Evolutionary conservation across 2,888 invertebrate genomes (phyloP).

Genomic region (Pheosia gnoma): DNA sequence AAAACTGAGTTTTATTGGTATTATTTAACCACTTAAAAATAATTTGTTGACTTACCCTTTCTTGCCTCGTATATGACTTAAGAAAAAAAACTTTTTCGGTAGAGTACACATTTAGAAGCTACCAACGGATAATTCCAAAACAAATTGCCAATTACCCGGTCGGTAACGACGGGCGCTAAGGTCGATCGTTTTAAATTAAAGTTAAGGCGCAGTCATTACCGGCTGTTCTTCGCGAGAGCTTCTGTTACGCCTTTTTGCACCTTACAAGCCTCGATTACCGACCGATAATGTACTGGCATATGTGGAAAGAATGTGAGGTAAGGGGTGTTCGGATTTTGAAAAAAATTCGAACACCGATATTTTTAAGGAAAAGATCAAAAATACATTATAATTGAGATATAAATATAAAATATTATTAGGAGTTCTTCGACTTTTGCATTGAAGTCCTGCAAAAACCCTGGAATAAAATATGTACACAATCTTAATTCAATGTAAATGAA

Average conservation of each 20-base stretch:
- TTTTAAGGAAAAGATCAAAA: background rate
- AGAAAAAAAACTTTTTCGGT: background rate
- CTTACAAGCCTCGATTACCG: slow-evolving; percentile 62
- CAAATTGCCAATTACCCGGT: slow-evolving; percentile 67
- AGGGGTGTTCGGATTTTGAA: slow-evolving; percentile 47
- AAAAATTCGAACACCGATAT: background rate
- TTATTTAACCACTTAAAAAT: too few relatives aligned
- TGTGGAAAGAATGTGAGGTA: slow-evolving; percentile 48
- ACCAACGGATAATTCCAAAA: slow-evolving; percentile 40
- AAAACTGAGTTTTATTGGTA: too few relatives aligned
- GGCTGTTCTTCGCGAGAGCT: slow-evolving; percentile 64
- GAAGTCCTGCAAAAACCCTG: too few relatives aligned
- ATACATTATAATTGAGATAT: background rate
- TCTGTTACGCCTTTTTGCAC: slow-evolving; percentile 81
- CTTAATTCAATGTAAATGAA: too few relatives aligned
- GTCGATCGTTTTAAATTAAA: slow-evolving; percentile 65
- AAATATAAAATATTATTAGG: background rate
- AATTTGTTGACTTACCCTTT: too few relatives aligned
- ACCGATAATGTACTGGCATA: slow-evolving; percentile 73
- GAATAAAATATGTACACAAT: too few relatives aligned
- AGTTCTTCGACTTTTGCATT: too few relatives aligned
- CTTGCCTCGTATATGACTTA: too few relatives aligned
- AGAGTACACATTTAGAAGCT: slow-evolving; percentile 17
- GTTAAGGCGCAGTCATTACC: slow-evolving; percentile 74
- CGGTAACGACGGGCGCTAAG: slow-evolving; percentile 52